Percentiles rank a stretch among this genome's conserved stretches.
phyloP scores from a whole-genome alignment of 2,797 vertebrate genomes.

The Neosilurus hyrtlii region DNA sequence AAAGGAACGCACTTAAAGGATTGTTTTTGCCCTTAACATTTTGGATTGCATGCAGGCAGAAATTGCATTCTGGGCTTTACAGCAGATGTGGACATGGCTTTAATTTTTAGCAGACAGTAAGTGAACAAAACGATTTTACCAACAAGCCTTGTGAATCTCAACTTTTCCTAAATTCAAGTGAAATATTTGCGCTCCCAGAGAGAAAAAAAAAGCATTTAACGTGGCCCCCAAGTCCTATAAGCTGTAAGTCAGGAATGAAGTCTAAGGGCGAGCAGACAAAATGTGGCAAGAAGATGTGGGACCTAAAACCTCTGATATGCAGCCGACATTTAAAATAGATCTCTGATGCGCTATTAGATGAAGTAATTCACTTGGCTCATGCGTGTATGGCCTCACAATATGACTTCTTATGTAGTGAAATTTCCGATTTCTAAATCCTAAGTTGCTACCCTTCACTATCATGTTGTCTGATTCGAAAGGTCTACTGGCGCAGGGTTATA shows the following conservation, averaged over 20 bases:
- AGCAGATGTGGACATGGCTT: constrained; percentile 60
- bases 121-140: constrained; percentile 68
- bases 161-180: constrained; percentile 63
- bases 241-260: constrained; percentile 62
- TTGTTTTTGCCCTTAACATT: constrained; percentile 34
- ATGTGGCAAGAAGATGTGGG: constrained; percentile 11
- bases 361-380: constrained; percentile 18
- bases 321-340: constrained; percentile 14
- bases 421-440: constrained; percentile 28
- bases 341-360: constrained; percentile 32
- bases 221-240: constrained; percentile 59
- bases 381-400: background rate
- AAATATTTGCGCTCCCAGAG: constrained; percentile 65
- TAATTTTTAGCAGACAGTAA: constrained; percentile 61
- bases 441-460: constrained; percentile 10
- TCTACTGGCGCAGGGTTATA: constrained; percentile 10
- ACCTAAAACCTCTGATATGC: constrained; percentile 24
- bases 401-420: constrained; percentile 16
- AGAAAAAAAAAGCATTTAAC: constrained; percentile 54
- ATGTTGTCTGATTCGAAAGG: constrained; percentile 4
- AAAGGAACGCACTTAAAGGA: constrained; percentile 9
- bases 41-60: constrained; percentile 52
- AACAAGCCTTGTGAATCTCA: constrained; percentile 56
- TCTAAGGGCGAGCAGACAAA: constrained; percentile 5
- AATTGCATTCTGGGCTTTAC: constrained; percentile 54